Evolutionary conservation across 2,797 vertebrate genomes (phyloP), one percentile per base, ranked within the genome.

Genomic region (Sebastes melanostomus): DNA sequence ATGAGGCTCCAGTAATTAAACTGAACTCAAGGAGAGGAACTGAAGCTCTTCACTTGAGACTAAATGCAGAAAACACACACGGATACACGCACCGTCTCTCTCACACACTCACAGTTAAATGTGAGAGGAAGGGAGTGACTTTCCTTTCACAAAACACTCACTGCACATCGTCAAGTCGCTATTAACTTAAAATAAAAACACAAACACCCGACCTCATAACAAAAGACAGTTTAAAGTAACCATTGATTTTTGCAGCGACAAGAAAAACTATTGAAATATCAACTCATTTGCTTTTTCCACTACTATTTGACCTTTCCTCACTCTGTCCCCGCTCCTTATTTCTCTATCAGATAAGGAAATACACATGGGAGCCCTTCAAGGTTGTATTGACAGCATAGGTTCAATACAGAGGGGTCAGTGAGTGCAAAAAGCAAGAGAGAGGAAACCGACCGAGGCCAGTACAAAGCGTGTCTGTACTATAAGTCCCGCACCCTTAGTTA

Each of bases 111-210:
- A 16, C 10, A 6, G 14, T 20, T 63, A 66, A 50, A 66, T 14
- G 24, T 52, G 14, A 63, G 27, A 80, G 88, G 85, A 89, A 87
- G 81, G 83, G 83, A 80, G 88, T 55, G 68, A 56, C 67, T 80
- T 84, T 59, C 85, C 71, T 72, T 69, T 29, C 16, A 65, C 38
- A 13, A 72, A 81, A 30, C 32, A 36, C 30, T 52, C 3, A 20
- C 4, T 13, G 13, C 30, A 60, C 12, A n/a, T 32, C 6, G 36
- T 63, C 29, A 65, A 65, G 66, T 24, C 54, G 29, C 36, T 24
- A 56, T 83, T 42, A 67, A 16, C 20, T 71, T 1, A 50, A 55
- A 72, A 68, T 72, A 20, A 82, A 69, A 66, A 72, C 59, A 54
- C 56, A 67, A 55, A 66, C 24, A 34, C 30, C 22, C 59, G 30